phyloP scores from a whole-genome alignment of 2,888 invertebrate species.

The Conops quadrifasciatus region DNA sequence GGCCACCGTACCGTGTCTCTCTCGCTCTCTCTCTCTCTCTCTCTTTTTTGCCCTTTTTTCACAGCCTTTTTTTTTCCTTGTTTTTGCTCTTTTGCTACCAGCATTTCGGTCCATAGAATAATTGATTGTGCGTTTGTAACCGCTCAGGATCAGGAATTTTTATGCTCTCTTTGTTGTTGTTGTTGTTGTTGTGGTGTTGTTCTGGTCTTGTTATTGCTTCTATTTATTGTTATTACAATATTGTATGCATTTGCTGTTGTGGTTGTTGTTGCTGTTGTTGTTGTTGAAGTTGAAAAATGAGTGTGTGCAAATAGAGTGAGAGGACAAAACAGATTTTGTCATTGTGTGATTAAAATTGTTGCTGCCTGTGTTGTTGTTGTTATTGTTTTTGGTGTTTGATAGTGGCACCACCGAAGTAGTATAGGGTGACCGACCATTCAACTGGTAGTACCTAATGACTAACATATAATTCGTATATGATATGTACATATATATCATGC shows the following conservation, averaged over 20 bases:
- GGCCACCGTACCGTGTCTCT: too few relatives aligned
- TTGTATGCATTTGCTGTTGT: conserved; percentile 26
- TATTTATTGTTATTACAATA: conserved; percentile 35
- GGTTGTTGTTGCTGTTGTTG: conserved; percentile 32
- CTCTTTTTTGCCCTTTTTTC: conserved; percentile 36
- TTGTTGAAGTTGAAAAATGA: conserved; percentile 35
- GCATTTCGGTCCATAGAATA: conserved; percentile 46
- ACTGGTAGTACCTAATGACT: conserved; percentile 9
- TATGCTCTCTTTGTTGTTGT: conserved; percentile 30
- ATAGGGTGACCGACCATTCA: conserved; percentile 12
- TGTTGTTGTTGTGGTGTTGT: conserved; percentile 37
- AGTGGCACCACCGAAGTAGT: neutral
- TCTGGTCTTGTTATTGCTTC: conserved; percentile 27
- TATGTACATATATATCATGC: neutral
- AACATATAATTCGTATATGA: neutral
- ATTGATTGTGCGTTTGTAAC: conserved; percentile 56
- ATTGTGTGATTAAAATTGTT: conserved; percentile 59
- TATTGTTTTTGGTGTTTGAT: neutral
- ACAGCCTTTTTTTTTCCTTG: conserved; percentile 33
- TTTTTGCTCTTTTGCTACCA: conserved; percentile 23
- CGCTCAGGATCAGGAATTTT: conserved; percentile 41
- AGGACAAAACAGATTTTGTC: conserved; percentile 58
- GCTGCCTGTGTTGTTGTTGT: conserved; percentile 39
- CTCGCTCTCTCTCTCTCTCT: neutral
- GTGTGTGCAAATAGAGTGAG: conserved; percentile 46